phyloP scores from a whole-genome alignment of 2,113 vertebrate genomes.

The Takifugu bimaculatus region DNA sequence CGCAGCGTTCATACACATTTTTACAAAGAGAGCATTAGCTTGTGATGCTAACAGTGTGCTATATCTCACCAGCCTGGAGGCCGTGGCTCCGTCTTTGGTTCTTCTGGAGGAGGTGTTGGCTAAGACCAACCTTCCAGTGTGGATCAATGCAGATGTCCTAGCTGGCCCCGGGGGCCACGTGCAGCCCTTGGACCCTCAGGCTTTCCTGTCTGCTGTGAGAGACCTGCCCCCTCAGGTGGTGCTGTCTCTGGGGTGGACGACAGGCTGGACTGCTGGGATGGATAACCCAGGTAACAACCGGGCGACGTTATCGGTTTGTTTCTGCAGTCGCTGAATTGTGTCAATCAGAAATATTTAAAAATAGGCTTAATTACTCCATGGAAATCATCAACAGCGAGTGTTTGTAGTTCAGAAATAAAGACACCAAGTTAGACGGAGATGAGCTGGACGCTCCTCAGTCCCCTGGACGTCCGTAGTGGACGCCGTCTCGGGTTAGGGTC shows the following conservation, averaged over 20 bases:
- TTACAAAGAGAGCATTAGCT: not conserved
- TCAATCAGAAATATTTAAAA: too few relatives aligned
- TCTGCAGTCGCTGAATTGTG: too few relatives aligned
- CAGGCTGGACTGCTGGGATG: conserved; percentile 74
- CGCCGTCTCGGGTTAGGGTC: too few relatives aligned
- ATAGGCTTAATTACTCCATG: too few relatives aligned
- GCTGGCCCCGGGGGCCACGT: conserved; percentile 77
- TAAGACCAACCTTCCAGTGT: conserved; percentile 70
- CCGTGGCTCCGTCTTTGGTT: conserved; percentile 76
- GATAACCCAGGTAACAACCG: conserved; percentile 75
- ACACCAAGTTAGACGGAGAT: too few relatives aligned
- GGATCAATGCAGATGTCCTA: conserved; percentile 90
- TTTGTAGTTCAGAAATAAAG: too few relatives aligned
- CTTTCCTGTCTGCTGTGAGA: conserved; percentile 74
- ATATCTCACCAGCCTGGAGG: conserved; percentile 72
- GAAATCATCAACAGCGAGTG: too few relatives aligned
- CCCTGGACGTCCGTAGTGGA: too few relatives aligned
- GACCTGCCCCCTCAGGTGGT: conserved; percentile 71
- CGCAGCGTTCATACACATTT: accelerated
- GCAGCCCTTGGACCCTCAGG: conserved; percentile 65
- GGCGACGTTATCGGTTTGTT: not conserved
- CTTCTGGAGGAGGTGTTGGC: conserved; percentile 69
- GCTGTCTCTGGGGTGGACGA: conserved; percentile 90
- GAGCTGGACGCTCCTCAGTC: too few relatives aligned
- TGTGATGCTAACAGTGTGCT: not conserved